These are phyloP conservation scores for Rhagonycha fulva DNA, from an alignment of 2,888 invertebrate species.

Conservation along the genomic window DNA sequence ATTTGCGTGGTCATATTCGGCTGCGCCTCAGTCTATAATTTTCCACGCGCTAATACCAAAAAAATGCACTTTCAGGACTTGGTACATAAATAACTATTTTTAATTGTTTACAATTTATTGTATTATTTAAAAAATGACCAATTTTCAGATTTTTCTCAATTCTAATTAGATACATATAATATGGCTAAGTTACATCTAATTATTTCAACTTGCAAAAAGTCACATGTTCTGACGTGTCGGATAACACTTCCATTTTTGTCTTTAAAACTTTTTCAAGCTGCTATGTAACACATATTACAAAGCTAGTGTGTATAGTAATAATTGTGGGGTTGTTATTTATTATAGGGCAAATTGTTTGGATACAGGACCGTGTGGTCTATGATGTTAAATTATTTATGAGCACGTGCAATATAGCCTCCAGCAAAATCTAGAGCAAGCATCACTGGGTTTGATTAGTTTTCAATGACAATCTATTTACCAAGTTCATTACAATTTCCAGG, in stretches of 20 bases:
- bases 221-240: too few species aligned
- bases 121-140: too few species aligned
- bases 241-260: neutral
- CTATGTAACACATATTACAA: neutral
- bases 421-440: neutral
- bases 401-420: neutral
- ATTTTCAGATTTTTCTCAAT: too few species aligned
- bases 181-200: too few species aligned
- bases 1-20: too few species aligned
- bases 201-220: too few species aligned
- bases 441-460: neutral
- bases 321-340: neutral
- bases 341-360: neutral
- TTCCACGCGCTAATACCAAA: too few species aligned
- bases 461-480: neutral
- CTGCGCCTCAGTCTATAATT: too few species aligned
- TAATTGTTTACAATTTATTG: too few species aligned
- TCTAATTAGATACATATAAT: too few species aligned
- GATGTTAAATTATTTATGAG: neutral
- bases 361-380: neutral
- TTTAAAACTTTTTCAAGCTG: neutral
- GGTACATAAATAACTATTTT: too few species aligned
- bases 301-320: neutral
- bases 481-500: neutral
- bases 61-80: too few species aligned